A percentile compares a stretch with the other conserved stretches of the same genome.
Conservation (phyloP, 1,140 invertebrate genomes). For the Leptopilina clavipes region DNA sequence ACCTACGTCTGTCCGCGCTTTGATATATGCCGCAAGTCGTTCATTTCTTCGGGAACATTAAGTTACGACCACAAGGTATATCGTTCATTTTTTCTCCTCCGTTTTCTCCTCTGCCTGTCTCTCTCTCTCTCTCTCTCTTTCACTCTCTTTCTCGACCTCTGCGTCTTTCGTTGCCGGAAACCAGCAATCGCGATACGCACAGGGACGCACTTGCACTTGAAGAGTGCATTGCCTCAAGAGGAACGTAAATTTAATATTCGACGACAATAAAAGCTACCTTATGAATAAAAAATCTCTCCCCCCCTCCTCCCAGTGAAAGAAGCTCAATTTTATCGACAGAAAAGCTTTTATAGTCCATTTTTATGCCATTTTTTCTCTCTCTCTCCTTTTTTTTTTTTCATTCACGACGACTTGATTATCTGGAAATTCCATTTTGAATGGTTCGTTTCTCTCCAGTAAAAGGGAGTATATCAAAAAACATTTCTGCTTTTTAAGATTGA, state of each 20-base stretch:
- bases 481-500: slow-evolving; percentile 13
- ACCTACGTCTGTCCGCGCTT: slow-evolving; percentile 30
- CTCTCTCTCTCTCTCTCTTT: background rate
- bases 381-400: background rate
- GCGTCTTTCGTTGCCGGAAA: slow-evolving; percentile 11
- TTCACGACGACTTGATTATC: background rate
- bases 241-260: slow-evolving; percentile 33
- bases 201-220: slow-evolving; percentile 11
- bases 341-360: slow-evolving; percentile 2
- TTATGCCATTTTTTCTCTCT: background rate
- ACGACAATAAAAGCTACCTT: slow-evolving; percentile 20
- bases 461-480: background rate
- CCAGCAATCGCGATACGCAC: slow-evolving; percentile 24
- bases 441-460: background rate
- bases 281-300: slow-evolving; percentile 25
- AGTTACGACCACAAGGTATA: slow-evolving; percentile 36
- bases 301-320: background rate
- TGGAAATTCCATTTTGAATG: slow-evolving; percentile 18
- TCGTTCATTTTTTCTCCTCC: slow-evolving; percentile 49
- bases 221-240: slow-evolving; percentile 24
- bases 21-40: slow-evolving; percentile 33
- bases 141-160: background rate
- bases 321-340: slow-evolving; percentile 16
- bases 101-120: slow-evolving; percentile 36
- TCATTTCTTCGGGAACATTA: slow-evolving; percentile 30